Percentiles rank a stretch among this genome's conserved stretches.
Evolutionary conservation across 2,113 vertebrate genomes (phyloP).

Genomic region (Poecilia latipinna): DNA sequence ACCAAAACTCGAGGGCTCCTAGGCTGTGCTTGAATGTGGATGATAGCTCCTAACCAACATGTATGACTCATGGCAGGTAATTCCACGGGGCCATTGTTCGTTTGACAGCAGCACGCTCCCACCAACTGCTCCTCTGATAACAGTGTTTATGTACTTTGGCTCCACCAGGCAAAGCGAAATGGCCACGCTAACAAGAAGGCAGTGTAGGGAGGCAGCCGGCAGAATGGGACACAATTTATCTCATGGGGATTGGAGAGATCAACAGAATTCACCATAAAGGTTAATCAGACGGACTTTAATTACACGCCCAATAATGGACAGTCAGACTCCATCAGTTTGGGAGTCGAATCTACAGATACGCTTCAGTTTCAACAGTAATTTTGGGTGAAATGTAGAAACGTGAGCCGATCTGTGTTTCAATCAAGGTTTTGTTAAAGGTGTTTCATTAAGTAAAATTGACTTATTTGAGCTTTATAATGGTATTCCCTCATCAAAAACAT

Average conservation of each 20-base stretch:
- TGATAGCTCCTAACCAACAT: slow-evolving; percentile 27
- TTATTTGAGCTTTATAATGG: no score
- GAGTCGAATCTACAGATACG: not conserved
- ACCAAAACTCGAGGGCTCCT: slow-evolving; percentile 23
- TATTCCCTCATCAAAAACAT: no score
- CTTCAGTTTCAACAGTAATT: not conserved
- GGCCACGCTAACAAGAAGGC: slow-evolving; percentile 40
- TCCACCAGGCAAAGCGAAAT: slow-evolving; percentile 41
- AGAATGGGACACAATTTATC: slow-evolving; percentile 27
- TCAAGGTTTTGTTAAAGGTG: no score
- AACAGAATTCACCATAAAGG: not conserved
- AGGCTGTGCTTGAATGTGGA: slow-evolving; percentile 16
- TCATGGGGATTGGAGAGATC: not conserved
- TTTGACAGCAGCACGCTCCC: slow-evolving; percentile 53
- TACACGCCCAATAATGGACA: not conserved
- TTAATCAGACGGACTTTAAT: slow-evolving; percentile 6
- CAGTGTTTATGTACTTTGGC: slow-evolving; percentile 62
- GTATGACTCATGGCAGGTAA: slow-evolving; percentile 63
- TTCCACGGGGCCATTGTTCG: slow-evolving; percentile 59
- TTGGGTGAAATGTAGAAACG: not conserved
- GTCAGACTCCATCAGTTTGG: not conserved
- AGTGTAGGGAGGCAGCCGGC: slow-evolving; percentile 10
- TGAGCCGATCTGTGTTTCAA: no score
- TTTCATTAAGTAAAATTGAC: no score
- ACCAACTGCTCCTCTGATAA: slow-evolving; percentile 56